Percentiles rank a stretch among this genome's conserved stretches.
Conservation (phyloP, 2,888 invertebrate genomes). For the Blomia tropicalis region DNA sequence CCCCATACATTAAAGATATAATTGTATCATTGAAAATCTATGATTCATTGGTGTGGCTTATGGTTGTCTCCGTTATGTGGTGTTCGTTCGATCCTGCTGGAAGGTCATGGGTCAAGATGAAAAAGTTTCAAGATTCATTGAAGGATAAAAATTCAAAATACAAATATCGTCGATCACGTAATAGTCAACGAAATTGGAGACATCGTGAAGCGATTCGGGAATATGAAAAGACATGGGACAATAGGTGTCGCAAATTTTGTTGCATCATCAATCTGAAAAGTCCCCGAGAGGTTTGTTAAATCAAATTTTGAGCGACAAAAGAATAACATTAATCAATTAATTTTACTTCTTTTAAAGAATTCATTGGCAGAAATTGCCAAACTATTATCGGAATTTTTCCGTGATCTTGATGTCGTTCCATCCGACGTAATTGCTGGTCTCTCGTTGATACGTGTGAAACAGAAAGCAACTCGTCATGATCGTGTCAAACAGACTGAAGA, state of each 20-base stretch:
- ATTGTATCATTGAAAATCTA: conserved; percentile 58
- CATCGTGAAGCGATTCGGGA: conserved; percentile 69
- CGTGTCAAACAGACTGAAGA: conserved; percentile 56
- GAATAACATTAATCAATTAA: not conserved
- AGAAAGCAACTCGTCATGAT: conserved; percentile 50
- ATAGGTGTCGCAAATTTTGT: conserved; percentile 62
- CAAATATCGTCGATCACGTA: conserved; percentile 53
- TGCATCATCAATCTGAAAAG: conserved; percentile 51
- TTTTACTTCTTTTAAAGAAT: conserved; percentile 42
- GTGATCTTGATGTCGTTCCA: conserved; percentile 70
- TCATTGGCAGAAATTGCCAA: conserved; percentile 70
- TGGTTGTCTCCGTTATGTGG: conserved; percentile 57
- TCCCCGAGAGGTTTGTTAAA: conserved; percentile 8
- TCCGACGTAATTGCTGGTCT: conserved; percentile 71
- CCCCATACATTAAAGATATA: conserved; percentile 40
- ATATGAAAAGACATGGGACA: conserved; percentile 74
- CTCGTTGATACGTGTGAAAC: conserved; percentile 58
- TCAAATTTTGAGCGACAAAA: not conserved
- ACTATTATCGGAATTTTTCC: conserved; percentile 62
- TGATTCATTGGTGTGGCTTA: conserved; percentile 48
- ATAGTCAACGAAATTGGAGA: conserved; percentile 58
- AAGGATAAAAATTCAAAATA: conserved; percentile 51
- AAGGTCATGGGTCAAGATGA: conserved; percentile 75
- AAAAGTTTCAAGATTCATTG: conserved; percentile 65
- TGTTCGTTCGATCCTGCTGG: conserved; percentile 75